Conservation (phyloP, 2,113 vertebrate genomes). For the Albula glossodonta region DNA sequence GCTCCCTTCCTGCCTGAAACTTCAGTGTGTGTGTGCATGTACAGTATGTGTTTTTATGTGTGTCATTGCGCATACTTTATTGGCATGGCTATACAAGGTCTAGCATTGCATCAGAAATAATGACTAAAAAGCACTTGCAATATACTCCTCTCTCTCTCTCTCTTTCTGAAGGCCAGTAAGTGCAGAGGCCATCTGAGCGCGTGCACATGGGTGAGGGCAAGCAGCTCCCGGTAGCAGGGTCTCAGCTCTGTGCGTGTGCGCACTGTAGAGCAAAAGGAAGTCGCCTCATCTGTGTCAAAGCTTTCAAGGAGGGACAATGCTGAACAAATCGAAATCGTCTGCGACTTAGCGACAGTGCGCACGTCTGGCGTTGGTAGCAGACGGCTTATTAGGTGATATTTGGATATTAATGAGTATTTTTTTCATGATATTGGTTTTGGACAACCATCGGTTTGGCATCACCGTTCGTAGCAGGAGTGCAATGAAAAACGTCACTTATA, state of each 20-base stretch:
- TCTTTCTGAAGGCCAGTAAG: conserved; percentile 56
- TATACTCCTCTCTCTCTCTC: background rate
- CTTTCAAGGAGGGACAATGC: conserved; percentile 4
- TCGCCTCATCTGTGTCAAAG: background rate
- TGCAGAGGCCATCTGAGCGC: conserved; percentile 34
- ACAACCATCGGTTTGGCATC: conserved; percentile 51
- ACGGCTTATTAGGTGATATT: conserved; percentile 40
- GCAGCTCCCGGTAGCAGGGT: conserved; percentile 35
- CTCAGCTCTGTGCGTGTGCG: background rate
- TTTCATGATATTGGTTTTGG: conserved; percentile 53
- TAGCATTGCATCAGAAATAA: background rate
- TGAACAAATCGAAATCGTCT: conserved; percentile 36
- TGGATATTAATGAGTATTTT: conserved; percentile 48
- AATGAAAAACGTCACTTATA: conserved; percentile 30
- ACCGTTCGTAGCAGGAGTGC: conserved; percentile 31
- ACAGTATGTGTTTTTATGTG: no score
- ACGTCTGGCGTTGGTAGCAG: conserved; percentile 44
- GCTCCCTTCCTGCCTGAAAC: no score
- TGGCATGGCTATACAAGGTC: background rate
- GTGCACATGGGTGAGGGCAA: conserved; percentile 37
- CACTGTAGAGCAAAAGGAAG: background rate
- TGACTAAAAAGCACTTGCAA: no score
- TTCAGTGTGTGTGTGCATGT: no score
- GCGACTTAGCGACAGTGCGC: conserved; percentile 35
- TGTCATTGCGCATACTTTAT: background rate